These are phyloP conservation scores for Ophonus ardosiacus DNA, from an alignment of 2,888 invertebrate genomes.

Conservation along the genomic window DNA sequence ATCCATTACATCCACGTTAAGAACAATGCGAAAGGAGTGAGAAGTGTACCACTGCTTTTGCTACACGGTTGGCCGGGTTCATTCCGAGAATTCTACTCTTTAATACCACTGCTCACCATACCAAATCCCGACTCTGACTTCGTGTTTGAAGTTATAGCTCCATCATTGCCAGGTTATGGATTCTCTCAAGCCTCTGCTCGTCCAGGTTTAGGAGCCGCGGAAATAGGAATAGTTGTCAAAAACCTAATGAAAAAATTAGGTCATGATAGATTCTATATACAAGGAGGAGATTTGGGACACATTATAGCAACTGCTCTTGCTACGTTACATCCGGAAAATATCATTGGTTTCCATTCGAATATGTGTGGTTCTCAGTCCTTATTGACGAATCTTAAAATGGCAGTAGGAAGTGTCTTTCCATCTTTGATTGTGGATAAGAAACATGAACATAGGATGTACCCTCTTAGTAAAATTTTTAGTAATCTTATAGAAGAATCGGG, in stretches of 20 bases:
- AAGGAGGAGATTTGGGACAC: slow-evolving; percentile 92
- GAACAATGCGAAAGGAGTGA: slow-evolving; percentile 68
- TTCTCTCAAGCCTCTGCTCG: slow-evolving; percentile 79
- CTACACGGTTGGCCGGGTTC: slow-evolving; percentile 96
- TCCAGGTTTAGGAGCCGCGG: slow-evolving; percentile 79
- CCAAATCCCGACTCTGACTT: slow-evolving; percentile 77
- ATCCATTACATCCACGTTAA: slow-evolving; percentile 85
- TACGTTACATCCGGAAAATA: slow-evolving; percentile 80
- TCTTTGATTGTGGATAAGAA: slow-evolving; percentile 78
- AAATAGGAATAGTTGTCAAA: slow-evolving; percentile 80
- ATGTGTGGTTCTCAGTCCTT: slow-evolving; percentile 66
- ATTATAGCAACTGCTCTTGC: slow-evolving; percentile 81
- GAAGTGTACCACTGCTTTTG: slow-evolving; percentile 82
- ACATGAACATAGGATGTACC: slow-evolving; percentile 74
- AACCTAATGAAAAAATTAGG: slow-evolving; percentile 86
- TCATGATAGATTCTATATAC: slow-evolving; percentile 81
- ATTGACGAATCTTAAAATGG: slow-evolving; percentile 66
- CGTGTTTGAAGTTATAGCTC: slow-evolving; percentile 82
- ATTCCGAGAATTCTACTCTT: slow-evolving; percentile 87
- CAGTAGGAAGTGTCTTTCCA: slow-evolving; percentile 79
- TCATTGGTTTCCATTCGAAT: slow-evolving; percentile 81
- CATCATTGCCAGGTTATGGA: slow-evolving; percentile 78
- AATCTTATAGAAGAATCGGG: slow-evolving; percentile 75
- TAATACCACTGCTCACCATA: slow-evolving; percentile 81
- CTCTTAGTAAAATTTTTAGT: slow-evolving; percentile 7